These are phyloP conservation scores for Listronotus bonariensis DNA, from an alignment of 1,140 invertebrate genomes.

Conservation along the genomic window DNA sequence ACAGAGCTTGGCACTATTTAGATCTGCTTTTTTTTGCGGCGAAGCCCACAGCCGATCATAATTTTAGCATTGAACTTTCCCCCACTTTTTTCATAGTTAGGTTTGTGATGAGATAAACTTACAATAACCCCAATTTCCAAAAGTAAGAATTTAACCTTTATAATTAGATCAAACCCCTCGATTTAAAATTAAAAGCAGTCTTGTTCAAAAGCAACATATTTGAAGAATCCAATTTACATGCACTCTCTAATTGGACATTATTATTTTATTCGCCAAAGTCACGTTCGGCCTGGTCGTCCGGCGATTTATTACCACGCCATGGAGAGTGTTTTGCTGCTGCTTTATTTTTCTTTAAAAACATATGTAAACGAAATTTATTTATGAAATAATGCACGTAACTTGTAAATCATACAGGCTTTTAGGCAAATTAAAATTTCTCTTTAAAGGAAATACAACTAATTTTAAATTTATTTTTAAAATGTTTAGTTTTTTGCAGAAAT, in stretches of 20 bases:
- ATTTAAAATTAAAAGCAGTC: conserved; percentile 2
- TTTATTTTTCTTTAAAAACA: conserved; percentile 12
- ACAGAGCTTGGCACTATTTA: no score
- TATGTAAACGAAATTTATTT: conserved; percentile 20
- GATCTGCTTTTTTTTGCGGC: no score
- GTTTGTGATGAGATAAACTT: no score
- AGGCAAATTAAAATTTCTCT: conserved; percentile 28
- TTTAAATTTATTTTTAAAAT: no score
- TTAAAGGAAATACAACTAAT: no score
- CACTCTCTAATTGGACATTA: conserved; percentile 31
- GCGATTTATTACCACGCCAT: conserved; percentile 26
- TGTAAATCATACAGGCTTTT: conserved; percentile 27
- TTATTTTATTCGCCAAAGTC: conserved; percentile 24
- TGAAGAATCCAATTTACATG: conserved; percentile 30
- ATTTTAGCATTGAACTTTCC: no score
- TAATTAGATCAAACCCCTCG: no score
- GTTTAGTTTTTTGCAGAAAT: no score
- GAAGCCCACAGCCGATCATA: no score
- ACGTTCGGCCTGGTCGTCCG: conserved; percentile 21
- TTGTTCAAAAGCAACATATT: neutral
- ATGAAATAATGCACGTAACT: conserved; percentile 16
- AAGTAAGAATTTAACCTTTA: no score
- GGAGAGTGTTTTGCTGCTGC: conserved; percentile 21
- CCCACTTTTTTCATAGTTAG: no score
- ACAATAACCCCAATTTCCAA: no score